Base-by-base conservation (phyloP, 1,140 invertebrate genomes). In the Bicyclus anynana region DNA sequence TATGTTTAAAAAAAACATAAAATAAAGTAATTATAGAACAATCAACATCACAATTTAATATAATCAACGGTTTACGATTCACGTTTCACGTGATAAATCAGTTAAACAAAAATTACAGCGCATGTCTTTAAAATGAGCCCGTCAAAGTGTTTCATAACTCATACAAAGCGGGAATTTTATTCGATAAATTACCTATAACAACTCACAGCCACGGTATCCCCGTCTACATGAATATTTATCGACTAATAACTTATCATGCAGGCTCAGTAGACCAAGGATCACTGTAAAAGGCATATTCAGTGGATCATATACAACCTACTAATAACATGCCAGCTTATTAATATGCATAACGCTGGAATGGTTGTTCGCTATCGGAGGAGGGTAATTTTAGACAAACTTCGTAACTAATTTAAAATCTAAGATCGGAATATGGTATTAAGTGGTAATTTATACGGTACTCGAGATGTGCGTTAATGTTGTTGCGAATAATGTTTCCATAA, bases 351-450 rank as follows among this genome's bases (percentile, higher is more conserved):
- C 72, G 72, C 67, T 63, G 63, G 69, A 68, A 67, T 72, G 54
- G 62, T 55, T 72, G 72, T 68, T 53, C 65, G 72, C 74, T 74
- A 80, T 81, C 66, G 68, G 66, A 63, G 59, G 48, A 62, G 70
- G 66, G 67, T 79, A 74, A 79, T 83, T 76, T 75, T 70, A 75
- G 69, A 54, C 59, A 74, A 80, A 86, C 74, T 86, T 77, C 57
- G 58, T 76, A 81, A 82, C 76, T 69, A 84, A 82, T 80, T 77
- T 77, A 72, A 70, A 76, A 77, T 74, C 70, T 80, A 68, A 69
- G 63, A 75, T 70, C 65, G 58, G 69, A 69, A 68, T 65, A 74
- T 65, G 71, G 69, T 44, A 46, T 53, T 7, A 20, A 23, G 49
- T 21, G 29, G 7, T 44, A 44, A 20, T 44, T 23, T 40, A 40